phyloP scores from a whole-genome alignment of 2,113 vertebrate species.

The Columbina picui region DNA sequence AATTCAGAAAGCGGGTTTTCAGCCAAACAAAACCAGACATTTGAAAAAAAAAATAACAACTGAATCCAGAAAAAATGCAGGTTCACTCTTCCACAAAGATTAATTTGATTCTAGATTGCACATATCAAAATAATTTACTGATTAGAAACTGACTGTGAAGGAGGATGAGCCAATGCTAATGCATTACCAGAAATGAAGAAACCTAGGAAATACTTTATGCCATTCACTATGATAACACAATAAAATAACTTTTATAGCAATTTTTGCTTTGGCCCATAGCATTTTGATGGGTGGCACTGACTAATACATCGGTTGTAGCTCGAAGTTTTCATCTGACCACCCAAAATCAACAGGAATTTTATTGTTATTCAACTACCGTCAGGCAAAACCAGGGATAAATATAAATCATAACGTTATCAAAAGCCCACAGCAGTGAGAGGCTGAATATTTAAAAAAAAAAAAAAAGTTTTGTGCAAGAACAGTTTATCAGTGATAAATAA shows the following conservation, averaged over 20 bases:
- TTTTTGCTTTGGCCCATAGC: background rate
- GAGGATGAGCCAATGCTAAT: constrained; percentile 7
- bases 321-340: constrained; percentile 24
- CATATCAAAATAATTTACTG: constrained; percentile 42
- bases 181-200: constrained; percentile 10
- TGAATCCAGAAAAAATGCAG: constrained; percentile 36
- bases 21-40: background rate
- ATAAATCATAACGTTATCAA: constrained; percentile 69
- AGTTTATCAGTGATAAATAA: constrained; percentile 57
- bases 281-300: constrained; percentile 29
- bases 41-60: constrained; percentile 26
- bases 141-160: constrained; percentile 16
- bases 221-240: constrained; percentile 4
- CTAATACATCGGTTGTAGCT: constrained; percentile 2
- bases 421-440: constrained; percentile 30
- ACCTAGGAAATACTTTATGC: background rate
- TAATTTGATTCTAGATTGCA: constrained; percentile 26
- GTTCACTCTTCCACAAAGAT: constrained; percentile 27
- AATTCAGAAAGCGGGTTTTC: constrained; percentile 46
- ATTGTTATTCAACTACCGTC: constrained; percentile 17
- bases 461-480: background rate
- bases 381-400: constrained; percentile 4
- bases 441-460: background rate
- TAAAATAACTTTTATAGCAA: background rate
- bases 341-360: constrained; percentile 32